Percentiles rank a stretch among this genome's conserved stretches.
Evolutionary conservation across 2,113 vertebrate genomes (phyloP).

Genomic region (Oxyura jamaicensis): DNA sequence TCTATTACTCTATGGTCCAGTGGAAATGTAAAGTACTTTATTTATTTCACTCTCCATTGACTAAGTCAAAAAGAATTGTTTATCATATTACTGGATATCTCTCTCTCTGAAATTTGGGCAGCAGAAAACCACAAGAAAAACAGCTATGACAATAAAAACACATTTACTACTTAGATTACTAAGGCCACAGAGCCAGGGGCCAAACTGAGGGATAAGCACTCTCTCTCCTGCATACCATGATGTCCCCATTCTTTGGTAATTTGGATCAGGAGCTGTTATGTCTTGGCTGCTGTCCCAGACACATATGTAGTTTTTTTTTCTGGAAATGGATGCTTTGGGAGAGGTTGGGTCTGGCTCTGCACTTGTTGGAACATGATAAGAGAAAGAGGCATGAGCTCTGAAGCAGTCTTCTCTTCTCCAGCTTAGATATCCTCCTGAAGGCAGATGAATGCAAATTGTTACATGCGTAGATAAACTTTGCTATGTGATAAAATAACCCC

Average conservation of each 20-base stretch:
- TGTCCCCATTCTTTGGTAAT: neutral
- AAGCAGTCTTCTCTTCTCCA: neutral
- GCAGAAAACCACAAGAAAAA: neutral
- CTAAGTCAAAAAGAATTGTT: neutral
- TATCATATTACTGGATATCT: neutral
- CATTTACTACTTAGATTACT: neutral
- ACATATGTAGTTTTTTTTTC: neutral
- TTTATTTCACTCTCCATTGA: neutral
- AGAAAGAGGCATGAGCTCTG: neutral
- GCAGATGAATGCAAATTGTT: neutral
- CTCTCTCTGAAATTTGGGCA: neutral
- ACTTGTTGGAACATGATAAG: neutral
- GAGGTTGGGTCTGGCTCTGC: neutral
- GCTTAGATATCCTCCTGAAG: neutral
- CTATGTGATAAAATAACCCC: neutral
- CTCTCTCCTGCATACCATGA: neutral
- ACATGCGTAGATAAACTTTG: neutral
- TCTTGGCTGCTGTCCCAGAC: neutral
- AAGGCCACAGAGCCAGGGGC: neutral
- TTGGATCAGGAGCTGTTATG: neutral
- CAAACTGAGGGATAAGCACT: neutral
- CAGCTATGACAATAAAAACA: neutral
- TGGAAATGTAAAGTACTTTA: neutral
- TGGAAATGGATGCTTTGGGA: neutral
- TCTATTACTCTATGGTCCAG: neutral